Percentiles rank a stretch among this genome's conserved stretches.
These are phyloP conservation scores for Menura novaehollandiae DNA, from an alignment of 2,113 vertebrate species.

Conservation along the genomic window DNA sequence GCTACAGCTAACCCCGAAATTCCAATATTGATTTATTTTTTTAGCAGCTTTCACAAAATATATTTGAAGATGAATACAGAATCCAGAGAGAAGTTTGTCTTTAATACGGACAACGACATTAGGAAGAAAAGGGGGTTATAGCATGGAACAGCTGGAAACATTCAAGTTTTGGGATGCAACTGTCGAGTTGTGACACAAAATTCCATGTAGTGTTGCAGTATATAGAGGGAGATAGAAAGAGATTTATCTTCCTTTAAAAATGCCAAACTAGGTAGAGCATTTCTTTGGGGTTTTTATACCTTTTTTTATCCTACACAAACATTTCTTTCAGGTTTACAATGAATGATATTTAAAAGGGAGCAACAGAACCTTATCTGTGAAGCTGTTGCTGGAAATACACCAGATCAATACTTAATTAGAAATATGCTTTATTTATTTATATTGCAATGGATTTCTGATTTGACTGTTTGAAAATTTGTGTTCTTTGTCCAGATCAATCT, in stretches of 20 bases:
- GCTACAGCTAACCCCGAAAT: not conserved
- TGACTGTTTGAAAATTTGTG: not conserved
- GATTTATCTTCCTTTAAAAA: not conserved
- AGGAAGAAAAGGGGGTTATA: not conserved
- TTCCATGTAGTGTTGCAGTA: not conserved
- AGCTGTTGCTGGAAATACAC: not conserved
- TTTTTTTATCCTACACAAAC: not conserved
- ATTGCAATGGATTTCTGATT: not conserved
- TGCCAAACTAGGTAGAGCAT: not conserved
- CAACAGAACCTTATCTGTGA: rapidly evolving
- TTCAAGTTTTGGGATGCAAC: not conserved
- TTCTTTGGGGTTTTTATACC: not conserved
- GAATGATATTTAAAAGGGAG: not conserved
- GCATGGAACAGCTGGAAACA: not conserved
- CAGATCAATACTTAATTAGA: not conserved
- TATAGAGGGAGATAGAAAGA: not conserved
- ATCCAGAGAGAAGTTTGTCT: not conserved
- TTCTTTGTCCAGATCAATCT: conserved; percentile 71
- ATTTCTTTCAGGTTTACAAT: not conserved
- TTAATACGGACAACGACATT: not conserved
- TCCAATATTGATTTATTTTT: not conserved
- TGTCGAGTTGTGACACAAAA: not conserved
- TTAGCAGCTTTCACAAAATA: not conserved
- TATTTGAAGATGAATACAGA: not conserved
- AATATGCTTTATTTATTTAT: not conserved